Base-by-base conservation (phyloP, 2,797 vertebrate genomes). In the Zenarchopterus dispar region DNA sequence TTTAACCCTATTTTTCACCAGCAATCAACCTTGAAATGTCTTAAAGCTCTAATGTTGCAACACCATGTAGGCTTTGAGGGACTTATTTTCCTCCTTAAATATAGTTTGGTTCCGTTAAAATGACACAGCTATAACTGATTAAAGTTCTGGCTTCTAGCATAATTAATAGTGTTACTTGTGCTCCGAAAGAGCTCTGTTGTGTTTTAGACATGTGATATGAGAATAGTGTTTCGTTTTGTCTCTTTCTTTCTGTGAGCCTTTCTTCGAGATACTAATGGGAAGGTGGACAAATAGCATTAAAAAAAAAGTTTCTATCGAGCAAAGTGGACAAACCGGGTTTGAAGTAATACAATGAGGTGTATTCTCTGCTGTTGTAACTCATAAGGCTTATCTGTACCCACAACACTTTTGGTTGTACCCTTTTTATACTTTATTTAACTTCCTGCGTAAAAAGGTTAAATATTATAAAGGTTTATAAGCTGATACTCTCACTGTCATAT, bases 361-460 rank as follows among this genome's bases (percentile, higher is more conserved):
- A 63, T 42, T 6, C 19, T 73, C n/a, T n/a, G 26, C 18, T n/a
- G 8, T 10, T 22, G 8, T 67, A 44, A 70, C 52, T 62, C 48
- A 64, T 15, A 62, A 61, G 43, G 15, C 62, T 63, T 17, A 19
- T 4, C 24, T 31, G 56, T 42, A 70, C 56, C 66, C 68, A 33
- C 42, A 56, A 17, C 45, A 44, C n/a, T 62, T 64, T 58, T 9
- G 31, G 58, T 42, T 28, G 31, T 31, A 19, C 15, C 4, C 8
- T 46, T 59, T 66, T 63, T 54, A 45, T 48, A 22, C 41, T 58
- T 33, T 56, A 17, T 15, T 63, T 36, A 47, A 21, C 7, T 65
- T 28, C 22, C 55, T 43, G 19, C 2, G 9, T 43, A 45, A 8
- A 21, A 11, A 58, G 0, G 33, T 55, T 1, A 36, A 69, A 53